A percentile compares a stretch with the other conserved stretches of the same genome.
phyloP scores from a whole-genome alignment of 2,888 invertebrate genomes.

The Xanthia togata region DNA sequence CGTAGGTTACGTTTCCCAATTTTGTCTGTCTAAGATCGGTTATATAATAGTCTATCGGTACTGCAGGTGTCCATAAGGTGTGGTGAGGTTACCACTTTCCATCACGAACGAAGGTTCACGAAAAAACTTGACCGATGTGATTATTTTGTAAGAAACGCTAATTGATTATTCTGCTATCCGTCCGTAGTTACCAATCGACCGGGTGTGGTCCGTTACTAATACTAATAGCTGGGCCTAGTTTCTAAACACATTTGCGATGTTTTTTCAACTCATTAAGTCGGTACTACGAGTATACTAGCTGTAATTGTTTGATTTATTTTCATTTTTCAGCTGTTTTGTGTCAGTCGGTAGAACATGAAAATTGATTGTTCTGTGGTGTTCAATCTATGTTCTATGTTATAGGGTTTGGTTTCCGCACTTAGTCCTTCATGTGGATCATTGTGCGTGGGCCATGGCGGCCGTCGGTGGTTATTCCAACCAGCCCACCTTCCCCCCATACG shows the following conservation, averaged over 20 bases:
- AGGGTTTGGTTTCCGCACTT: no score
- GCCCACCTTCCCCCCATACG: no score
- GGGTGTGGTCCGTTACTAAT: conserved; percentile 78
- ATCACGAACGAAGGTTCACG: no score
- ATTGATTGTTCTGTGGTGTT: conserved; percentile 15
- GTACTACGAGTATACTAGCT: conserved; percentile 33
- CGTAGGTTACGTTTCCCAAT: no score
- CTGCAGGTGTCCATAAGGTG: background rate
- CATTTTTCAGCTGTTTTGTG: conserved; percentile 47
- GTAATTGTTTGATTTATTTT: conserved; percentile 62
- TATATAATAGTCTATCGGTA: background rate
- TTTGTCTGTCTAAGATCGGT: background rate
- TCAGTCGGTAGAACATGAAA: conserved; percentile 12
- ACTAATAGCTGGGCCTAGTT: conserved; percentile 75
- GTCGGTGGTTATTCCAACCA: no score
- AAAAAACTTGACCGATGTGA: background rate
- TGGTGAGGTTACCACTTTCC: background rate
- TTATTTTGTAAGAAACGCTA: conserved; percentile 14
- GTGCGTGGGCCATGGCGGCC: no score
- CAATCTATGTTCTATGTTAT: no score
- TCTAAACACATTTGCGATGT: conserved; percentile 71
- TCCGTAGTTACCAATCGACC: conserved; percentile 63
- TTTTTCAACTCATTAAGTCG: conserved; percentile 66
- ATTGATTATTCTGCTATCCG: conserved; percentile 66
- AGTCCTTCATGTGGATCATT: no score